Percentiles rank a stretch among this genome's conserved stretches.
Evolutionary conservation across 2,113 vertebrate genomes (phyloP).

Genomic region (Tonatia bakeri): DNA sequence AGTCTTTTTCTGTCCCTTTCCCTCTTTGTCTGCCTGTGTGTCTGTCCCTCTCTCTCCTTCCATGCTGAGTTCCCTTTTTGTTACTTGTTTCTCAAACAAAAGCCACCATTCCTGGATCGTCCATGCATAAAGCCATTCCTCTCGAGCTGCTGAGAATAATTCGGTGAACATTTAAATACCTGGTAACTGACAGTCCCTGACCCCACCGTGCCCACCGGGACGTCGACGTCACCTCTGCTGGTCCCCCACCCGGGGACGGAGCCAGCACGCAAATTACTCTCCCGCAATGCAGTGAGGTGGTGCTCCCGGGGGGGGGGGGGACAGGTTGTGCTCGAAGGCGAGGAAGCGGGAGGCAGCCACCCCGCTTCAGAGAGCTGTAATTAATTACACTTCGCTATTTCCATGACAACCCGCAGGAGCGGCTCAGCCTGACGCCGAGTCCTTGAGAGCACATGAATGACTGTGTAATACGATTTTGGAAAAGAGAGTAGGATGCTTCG

Average conservation of each 20-base stretch:
- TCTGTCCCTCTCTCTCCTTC: neutral
- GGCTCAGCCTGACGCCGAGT: accelerated
- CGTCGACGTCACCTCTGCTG: accelerated
- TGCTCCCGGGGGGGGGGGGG: neutral
- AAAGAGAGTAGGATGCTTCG: neutral
- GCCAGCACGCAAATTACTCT: accelerated
- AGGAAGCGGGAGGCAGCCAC: too few relatives aligned
- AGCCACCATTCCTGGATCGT: accelerated
- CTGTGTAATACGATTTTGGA: neutral
- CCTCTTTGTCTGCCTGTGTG: too few relatives aligned
- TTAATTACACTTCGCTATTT: neutral
- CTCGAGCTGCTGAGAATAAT: neutral
- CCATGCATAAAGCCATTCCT: accelerated
- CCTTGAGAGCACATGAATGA: neutral
- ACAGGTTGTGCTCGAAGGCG: too few relatives aligned
- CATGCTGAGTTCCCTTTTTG: accelerated
- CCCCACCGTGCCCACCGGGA: accelerated
- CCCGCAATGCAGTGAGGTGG: accelerated
- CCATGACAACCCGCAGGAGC: neutral
- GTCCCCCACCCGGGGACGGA: neutral
- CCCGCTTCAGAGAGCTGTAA: too few relatives aligned
- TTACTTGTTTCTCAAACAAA: neutral
- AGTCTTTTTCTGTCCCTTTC: neutral
- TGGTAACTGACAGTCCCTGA: neutral
- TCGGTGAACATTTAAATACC: accelerated